These are phyloP conservation scores for Sitta europaea DNA, from an alignment of 2,113 vertebrate species.

Conservation along the genomic window DNA sequence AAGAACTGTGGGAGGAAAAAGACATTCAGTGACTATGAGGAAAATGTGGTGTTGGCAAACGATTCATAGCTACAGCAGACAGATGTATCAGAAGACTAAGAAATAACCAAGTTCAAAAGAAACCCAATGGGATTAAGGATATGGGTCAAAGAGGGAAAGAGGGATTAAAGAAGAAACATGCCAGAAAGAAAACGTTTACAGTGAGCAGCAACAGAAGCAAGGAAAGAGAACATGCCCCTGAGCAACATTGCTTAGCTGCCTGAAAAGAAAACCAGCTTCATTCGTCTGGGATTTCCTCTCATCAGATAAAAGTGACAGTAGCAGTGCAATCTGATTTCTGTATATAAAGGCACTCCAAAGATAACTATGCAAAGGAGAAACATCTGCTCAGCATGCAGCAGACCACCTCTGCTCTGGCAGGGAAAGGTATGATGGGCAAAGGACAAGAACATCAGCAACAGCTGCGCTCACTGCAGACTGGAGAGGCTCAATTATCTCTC, in stretches of 20 bases:
- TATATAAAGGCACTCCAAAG: constrained; percentile 65
- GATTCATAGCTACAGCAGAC: constrained; percentile 54
- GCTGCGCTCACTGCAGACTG: not conserved
- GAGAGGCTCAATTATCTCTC: constrained; percentile 59
- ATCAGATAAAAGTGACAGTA: constrained; percentile 75
- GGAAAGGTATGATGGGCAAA: constrained; percentile 42
- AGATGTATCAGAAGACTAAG: constrained; percentile 53
- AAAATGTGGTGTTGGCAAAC: constrained; percentile 62
- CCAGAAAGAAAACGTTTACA: constrained; percentile 70
- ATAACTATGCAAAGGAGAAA: constrained; percentile 66
- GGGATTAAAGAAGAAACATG: constrained; percentile 73
- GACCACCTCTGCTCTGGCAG: constrained; percentile 49
- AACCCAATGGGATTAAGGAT: constrained; percentile 71
- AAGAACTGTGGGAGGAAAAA: constrained; percentile 47
- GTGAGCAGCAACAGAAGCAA: constrained; percentile 69
- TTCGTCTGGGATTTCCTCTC: constrained; percentile 74
- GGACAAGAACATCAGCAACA: constrained; percentile 57
- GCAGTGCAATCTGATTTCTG: constrained; percentile 72
- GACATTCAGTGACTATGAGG: not conserved
- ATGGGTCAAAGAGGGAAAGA: constrained; percentile 68
- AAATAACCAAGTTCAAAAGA: constrained; percentile 70
- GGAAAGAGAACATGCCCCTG: constrained; percentile 64
- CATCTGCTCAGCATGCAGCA: constrained; percentile 67
- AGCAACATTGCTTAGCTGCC: constrained; percentile 60
- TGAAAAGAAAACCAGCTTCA: constrained; percentile 75